phyloP scores from a whole-genome alignment of 2,797 vertebrate genomes.

The Periophthalmus magnuspinnatus region DNA sequence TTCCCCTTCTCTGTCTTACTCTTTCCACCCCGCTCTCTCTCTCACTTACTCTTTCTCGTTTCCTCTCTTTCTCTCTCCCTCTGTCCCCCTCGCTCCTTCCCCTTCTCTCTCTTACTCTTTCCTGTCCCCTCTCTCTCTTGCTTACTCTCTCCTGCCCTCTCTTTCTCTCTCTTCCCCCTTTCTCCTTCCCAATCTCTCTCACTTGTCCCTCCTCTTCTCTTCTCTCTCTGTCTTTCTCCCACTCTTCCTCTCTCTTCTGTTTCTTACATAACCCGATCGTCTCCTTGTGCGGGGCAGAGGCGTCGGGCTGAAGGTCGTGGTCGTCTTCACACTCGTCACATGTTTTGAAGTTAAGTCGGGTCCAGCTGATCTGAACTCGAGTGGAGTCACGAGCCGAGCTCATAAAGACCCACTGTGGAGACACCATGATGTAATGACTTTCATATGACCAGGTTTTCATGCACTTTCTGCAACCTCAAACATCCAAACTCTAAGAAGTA shows the following conservation, averaged over 20 bases:
- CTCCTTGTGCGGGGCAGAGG: neutral
- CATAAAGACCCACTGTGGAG: conserved; percentile 13
- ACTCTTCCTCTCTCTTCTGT: no score
- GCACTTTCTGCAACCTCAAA: conserved; percentile 26
- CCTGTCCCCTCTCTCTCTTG: no score
- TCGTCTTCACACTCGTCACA: conserved; percentile 18
- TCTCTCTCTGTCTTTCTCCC: neutral
- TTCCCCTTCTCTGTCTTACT: no score
- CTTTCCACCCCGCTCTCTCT: no score
- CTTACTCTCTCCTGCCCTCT: neutral
- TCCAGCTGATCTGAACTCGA: neutral
- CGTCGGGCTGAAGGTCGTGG: conserved; percentile 4
- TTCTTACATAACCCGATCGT: conserved; percentile 4
- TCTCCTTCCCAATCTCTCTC: no score
- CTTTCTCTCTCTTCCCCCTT: no score
- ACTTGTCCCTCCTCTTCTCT: no score
- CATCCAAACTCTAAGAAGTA: neutral
- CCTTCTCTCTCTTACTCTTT: no score
- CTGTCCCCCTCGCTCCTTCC: no score
- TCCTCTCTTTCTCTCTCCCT: no score
- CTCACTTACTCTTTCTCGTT: no score
- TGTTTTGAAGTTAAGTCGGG: conserved; percentile 2
- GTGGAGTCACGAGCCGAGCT: conserved; percentile 8
- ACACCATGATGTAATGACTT: conserved; percentile 23
- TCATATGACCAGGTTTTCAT: conserved; percentile 28